Base-by-base conservation (phyloP, 2,797 vertebrate species). In the Sardinella longiceps region DNA sequence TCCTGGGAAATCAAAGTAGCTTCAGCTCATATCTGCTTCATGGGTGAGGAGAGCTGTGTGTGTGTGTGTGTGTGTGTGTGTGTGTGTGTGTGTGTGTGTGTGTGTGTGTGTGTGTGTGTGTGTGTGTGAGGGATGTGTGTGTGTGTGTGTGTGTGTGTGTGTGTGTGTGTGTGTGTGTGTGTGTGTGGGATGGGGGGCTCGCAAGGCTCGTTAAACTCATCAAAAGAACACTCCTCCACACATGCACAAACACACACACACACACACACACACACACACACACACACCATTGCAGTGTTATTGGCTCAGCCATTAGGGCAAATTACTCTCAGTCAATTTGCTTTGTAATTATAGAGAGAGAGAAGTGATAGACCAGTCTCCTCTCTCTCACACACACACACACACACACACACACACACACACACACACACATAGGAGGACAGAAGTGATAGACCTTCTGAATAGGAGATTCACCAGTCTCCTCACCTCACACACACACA, bases 1-100 rank as follows among this genome's bases (percentile, higher is more conserved):
- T 90, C 90, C 87, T 90, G 89, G 91, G 89, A 94, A 94, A 93
- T 91, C 84, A 92, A 92, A 90, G 85, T 86, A 90, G 92, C 91
- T 37, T 81, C 80, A 89, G 88, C 92, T 91, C 89, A 89, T 87
- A 87, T 91, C 84, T 90, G 87, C 89, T 88, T 37, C 33, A 18
- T 39, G 28, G 28, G 9, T 10, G 30, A 6, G 25, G 56, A 9
- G n/a, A 30, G 30, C 5, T 12, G 30, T n/a, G 33, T 12, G 15
- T 15, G 30, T 5, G 63, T 18, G 15, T n/a, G 58, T 23, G 58
- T 48, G 46, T 43, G 43, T 43, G 43, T 43, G 33, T 12, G 15
- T 15, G 30, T 5, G 63, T 18, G 82, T 85, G 85, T 83, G 66
- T 87, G 93, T n/a, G n/a, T n/a, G 33, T 12, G 15, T 15, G 30